A percentile compares a stretch with the other conserved stretches of the same genome.
These are phyloP conservation scores for Bufo gargarizans DNA, from an alignment of 2,113 vertebrate genomes.

Conservation along the genomic window DNA sequence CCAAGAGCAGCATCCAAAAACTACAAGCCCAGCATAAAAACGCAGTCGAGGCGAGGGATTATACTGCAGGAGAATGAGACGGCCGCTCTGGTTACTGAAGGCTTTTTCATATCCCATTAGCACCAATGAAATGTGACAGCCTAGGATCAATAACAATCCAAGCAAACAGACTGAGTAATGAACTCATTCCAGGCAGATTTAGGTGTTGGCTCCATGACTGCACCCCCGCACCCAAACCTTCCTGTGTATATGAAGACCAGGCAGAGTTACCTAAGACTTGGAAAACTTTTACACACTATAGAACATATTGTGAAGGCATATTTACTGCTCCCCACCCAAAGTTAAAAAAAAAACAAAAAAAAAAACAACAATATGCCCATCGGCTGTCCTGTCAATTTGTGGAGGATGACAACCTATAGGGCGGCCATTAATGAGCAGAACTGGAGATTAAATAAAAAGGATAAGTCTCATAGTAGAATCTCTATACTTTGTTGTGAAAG, in stretches of 20 bases:
- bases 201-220: not conserved
- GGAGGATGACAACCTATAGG: no score
- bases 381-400: no score
- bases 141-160: constrained; percentile 61
- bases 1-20: not conserved
- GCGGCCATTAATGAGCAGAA: no score
- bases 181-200: constrained; percentile 66
- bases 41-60: not conserved
- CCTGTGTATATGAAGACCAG: constrained; percentile 2
- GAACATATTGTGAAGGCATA: not conserved
- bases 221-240: not conserved
- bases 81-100: constrained; percentile 25
- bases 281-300: not conserved
- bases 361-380: no score
- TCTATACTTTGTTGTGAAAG: no score
- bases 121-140: constrained; percentile 66
- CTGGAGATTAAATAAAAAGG: no score
- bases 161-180: constrained; percentile 64
- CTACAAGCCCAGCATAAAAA: constrained; percentile 43
- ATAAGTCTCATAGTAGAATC: no score
- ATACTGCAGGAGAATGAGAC: not conserved
- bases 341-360: no score
- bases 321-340: not conserved
- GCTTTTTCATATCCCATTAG: constrained; percentile 69
- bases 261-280: constrained; percentile 18